These are phyloP conservation scores for Pteropus rufus DNA, from an alignment of 2,797 vertebrate species.

Conservation along the genomic window DNA sequence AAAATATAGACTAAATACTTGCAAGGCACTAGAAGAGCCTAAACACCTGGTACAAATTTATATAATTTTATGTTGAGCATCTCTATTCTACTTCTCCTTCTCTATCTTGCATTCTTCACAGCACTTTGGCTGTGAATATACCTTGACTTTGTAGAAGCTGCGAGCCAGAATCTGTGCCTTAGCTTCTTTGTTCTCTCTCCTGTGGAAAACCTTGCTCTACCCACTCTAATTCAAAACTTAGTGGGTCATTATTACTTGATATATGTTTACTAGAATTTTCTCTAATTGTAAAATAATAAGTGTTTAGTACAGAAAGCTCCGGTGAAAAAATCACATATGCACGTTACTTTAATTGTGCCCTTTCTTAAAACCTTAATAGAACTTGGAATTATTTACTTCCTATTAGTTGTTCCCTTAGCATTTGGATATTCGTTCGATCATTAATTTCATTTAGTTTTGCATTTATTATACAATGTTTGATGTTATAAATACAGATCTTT, in stretches of 20 bases:
- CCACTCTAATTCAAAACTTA: neutral
- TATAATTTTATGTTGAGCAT: neutral
- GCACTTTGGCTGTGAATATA: neutral
- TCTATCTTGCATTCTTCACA: neutral
- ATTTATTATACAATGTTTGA: neutral
- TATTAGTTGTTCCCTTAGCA: neutral
- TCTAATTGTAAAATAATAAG: neutral
- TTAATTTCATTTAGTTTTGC: neutral
- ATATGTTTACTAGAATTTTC: neutral
- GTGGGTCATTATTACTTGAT: neutral
- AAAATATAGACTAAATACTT: neutral
- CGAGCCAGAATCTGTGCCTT: neutral
- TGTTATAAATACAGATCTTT: neutral
- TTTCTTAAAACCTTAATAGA: neutral
- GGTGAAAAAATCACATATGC: neutral
- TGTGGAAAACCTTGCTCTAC: neutral
- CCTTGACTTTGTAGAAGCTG: neutral
- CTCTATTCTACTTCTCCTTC: neutral
- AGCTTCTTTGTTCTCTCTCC: neutral
- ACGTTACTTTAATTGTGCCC: neutral
- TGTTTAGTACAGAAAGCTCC: neutral
- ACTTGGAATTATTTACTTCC: neutral
- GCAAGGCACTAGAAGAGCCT: neutral
- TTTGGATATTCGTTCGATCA: neutral
- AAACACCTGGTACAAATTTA: neutral